Evolutionary conservation across 2,113 vertebrate genomes (phyloP), one percentile per base, ranked within the genome.

Genomic region (Oncorhynchus nerka): DNA sequence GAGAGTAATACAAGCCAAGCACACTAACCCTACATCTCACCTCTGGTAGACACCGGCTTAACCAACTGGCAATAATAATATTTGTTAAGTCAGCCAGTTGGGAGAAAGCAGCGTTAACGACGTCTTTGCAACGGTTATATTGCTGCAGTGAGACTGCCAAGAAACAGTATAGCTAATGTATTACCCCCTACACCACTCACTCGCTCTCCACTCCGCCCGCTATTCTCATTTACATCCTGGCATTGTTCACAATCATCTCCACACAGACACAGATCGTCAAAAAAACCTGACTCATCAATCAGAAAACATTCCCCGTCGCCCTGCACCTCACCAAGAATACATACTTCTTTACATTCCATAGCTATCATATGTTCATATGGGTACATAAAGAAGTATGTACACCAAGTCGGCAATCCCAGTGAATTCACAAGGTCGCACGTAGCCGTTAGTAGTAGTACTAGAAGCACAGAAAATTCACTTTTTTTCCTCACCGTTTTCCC

Each of bases 291-390:
- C 49, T 61, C 69, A 30, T 26, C 65, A 39, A 1, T 45, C 48
- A 68, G 70, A 45, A 71, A 8, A 64, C 34, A 80, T 22, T 13
- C 57, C 39, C 13, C 13, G 16, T 79, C 87, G 68, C 74, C 81
- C 84, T 62, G 72, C 86, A 92, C 97, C 96, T 94, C 89, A 89
- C 96, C 95, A 95, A 95, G 96, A 98, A 98, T 99, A 98, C 98
- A 99, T 99, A 99, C 98, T 99, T 99, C 98, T 99, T 99, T 99
- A 99, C 98, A 99, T 99, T 99, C 98, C 98, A 99, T 99, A 99
- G 97, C 95, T 96, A 92, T 95, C 89, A 92, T 97, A 98, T 96
- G 95, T 98, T 95, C 98, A 98, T 99, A 99, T 99, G 98, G 98
- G 97, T 96, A 99, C 95, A 98, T 99, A 99, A 99, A 99, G 97